These are phyloP conservation scores for Hypena proboscidalis DNA, from an alignment of 2,888 invertebrate genomes.

Conservation along the genomic window DNA sequence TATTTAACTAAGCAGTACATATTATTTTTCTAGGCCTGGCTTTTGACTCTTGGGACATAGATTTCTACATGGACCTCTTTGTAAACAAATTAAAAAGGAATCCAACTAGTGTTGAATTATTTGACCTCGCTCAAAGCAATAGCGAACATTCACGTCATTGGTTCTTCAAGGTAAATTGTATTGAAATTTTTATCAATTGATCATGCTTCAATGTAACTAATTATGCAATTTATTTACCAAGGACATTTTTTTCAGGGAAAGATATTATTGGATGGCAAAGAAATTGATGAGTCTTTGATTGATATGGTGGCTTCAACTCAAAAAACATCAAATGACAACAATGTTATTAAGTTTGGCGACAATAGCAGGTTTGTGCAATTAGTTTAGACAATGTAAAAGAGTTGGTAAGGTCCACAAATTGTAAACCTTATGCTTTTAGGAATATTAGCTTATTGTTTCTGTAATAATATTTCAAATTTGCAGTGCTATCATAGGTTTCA, in stretches of 20 bases:
- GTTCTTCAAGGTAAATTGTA: slow-evolving; percentile 92
- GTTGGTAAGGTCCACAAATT: too few relatives aligned
- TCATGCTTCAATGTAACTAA: too few relatives aligned
- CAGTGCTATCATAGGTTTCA: slow-evolving; percentile 95
- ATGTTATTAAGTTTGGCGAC: slow-evolving; percentile 98
- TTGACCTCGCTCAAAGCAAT: slow-evolving; percentile 99
- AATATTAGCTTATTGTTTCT: neutral
- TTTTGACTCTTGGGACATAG: slow-evolving; percentile 96
- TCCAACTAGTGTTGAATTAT: slow-evolving; percentile 98
- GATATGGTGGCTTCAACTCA: slow-evolving; percentile 97
- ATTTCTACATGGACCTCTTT: slow-evolving; percentile 95
- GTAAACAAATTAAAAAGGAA: slow-evolving; percentile 92
- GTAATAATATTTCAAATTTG: slow-evolving; percentile 22
- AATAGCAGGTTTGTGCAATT: slow-evolving; percentile 91
- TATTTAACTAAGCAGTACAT: too few relatives aligned
- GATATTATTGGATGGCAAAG: slow-evolving; percentile 92
- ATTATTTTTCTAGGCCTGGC: slow-evolving; percentile 88
- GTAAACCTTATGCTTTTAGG: too few relatives aligned
- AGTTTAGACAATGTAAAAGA: too few relatives aligned
- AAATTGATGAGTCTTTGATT: slow-evolving; percentile 93
- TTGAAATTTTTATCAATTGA: slow-evolving; percentile 3
- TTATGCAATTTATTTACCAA: too few relatives aligned
- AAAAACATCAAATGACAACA: slow-evolving; percentile 93
- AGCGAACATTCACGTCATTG: slow-evolving; percentile 99
- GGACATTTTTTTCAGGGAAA: slow-evolving; percentile 87